A percentile compares a stretch with the other conserved stretches of the same genome.
phyloP scores from a whole-genome alignment of 2,113 vertebrate species.

The Puma concolor region DNA sequence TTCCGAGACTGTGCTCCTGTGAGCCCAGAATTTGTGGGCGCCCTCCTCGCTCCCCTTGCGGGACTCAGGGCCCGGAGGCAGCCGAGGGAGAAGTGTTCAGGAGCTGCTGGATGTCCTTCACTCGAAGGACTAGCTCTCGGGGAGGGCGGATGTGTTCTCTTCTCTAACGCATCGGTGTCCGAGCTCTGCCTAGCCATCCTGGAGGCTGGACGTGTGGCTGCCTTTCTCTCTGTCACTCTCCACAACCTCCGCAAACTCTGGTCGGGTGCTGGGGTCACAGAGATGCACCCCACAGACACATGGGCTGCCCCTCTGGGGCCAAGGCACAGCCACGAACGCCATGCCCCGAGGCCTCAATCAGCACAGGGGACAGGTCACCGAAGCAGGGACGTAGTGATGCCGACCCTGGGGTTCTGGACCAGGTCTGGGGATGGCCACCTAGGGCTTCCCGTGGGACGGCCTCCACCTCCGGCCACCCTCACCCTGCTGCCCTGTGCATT shows the following conservation, averaged over 20 bases:
- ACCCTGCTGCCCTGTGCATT: neutral
- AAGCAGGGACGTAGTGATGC: rapidly evolving
- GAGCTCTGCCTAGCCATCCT: neutral
- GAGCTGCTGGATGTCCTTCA: neutral
- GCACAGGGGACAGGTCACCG: neutral
- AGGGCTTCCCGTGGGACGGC: neutral
- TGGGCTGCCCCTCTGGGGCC: rapidly evolving
- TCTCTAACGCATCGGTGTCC: neutral
- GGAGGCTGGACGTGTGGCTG: neutral
- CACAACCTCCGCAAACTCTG: neutral
- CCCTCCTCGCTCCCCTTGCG: neutral
- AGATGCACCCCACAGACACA: neutral
- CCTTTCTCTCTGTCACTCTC: neutral
- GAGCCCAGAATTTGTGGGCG: neutral
- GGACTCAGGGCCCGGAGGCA: neutral
- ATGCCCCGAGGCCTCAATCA: neutral
- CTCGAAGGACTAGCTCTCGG: neutral
- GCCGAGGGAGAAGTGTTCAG: neutral
- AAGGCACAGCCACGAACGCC: neutral
- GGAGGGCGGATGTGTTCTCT: neutral
- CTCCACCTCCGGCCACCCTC: neutral
- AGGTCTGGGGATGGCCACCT: neutral
- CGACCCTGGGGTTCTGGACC: neutral
- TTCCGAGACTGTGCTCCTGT: neutral
- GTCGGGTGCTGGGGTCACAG: neutral